Conservation (phyloP, 2,888 invertebrate species). For the Cryptocephalus moraei region DNA sequence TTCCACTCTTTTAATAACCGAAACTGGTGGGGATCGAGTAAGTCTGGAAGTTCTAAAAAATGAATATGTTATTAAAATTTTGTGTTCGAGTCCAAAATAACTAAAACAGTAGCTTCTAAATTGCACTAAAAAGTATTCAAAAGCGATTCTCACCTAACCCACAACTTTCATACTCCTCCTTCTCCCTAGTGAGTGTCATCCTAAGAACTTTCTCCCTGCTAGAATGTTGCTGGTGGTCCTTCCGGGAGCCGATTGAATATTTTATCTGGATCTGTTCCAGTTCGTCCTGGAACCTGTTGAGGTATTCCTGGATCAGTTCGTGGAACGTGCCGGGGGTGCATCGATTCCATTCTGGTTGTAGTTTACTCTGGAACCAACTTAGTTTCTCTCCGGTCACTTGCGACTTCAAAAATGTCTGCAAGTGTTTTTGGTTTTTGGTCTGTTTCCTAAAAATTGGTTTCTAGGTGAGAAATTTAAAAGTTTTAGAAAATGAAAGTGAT, state of each 20-base stretch:
- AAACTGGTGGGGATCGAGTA: constrained; percentile 50
- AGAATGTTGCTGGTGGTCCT: constrained; percentile 61
- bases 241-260: constrained; percentile 65
- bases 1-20: constrained; percentile 53
- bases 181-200: constrained; percentile 64
- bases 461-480: constrained; percentile 1
- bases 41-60: constrained; percentile 58
- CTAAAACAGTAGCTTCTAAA: too few species aligned
- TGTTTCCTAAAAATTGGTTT: constrained; percentile 35
- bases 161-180: constrained; percentile 62
- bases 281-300: constrained; percentile 26
- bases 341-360: constrained; percentile 42
- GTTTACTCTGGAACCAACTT: constrained; percentile 63
- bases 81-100: neutral
- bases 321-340: constrained; percentile 52
- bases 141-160: constrained; percentile 48
- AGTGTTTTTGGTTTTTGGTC: constrained; percentile 50
- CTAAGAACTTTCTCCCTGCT: constrained; percentile 69
- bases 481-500: constrained; percentile 3
- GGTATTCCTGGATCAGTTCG: constrained; percentile 35
- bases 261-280: constrained; percentile 49
- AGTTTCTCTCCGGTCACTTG: constrained; percentile 68
- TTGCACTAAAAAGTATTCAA: neutral
- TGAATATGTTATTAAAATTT: constrained; percentile 11
- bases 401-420: constrained; percentile 58